Percentiles rank a stretch among this genome's conserved stretches.
Evolutionary conservation across 2,797 vertebrate species (phyloP).

Genomic region (Philypnodon macrostomus): DNA sequence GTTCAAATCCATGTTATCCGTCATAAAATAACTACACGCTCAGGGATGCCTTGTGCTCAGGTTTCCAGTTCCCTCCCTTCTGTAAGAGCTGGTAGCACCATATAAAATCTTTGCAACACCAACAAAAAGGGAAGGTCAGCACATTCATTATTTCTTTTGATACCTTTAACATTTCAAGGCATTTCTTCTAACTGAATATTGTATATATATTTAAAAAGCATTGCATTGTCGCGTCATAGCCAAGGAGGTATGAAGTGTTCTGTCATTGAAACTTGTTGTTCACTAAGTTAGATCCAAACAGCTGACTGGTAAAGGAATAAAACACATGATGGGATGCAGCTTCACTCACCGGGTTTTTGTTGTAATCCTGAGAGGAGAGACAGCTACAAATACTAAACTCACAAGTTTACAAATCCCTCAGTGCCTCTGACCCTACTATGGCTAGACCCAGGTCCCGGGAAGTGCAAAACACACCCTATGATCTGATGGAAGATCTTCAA

Average conservation of each 20-base stretch:
- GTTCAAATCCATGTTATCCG: constrained; percentile 22
- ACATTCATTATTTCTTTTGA: constrained; percentile 60
- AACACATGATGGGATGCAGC: constrained; percentile 42
- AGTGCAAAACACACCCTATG: constrained; percentile 71
- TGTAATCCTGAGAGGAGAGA: constrained; percentile 61
- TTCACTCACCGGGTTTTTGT: constrained; percentile 75
- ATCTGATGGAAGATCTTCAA: constrained; percentile 69
- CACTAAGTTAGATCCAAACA: constrained; percentile 18
- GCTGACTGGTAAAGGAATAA: constrained; percentile 29
- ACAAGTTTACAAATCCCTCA: constrained; percentile 72
- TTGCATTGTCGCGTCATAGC: neutral
- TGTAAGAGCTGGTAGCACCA: constrained; percentile 60
- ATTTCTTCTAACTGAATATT: neutral
- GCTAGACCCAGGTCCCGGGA: constrained; percentile 69
- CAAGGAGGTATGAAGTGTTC: neutral
- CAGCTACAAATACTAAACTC: constrained; percentile 66
- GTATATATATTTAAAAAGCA: neutral
- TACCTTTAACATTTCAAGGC: constrained; percentile 39
- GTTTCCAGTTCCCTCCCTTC: constrained; percentile 40
- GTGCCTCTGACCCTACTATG: constrained; percentile 71
- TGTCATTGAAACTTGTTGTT: neutral
- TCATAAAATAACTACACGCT: constrained; percentile 50
- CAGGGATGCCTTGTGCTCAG: constrained; percentile 35
- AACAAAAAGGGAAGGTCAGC: constrained; percentile 57
- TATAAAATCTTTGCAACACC: constrained; percentile 67